phyloP scores from a whole-genome alignment of 2,888 invertebrate species.

The Gymnosoma rotundatum region DNA sequence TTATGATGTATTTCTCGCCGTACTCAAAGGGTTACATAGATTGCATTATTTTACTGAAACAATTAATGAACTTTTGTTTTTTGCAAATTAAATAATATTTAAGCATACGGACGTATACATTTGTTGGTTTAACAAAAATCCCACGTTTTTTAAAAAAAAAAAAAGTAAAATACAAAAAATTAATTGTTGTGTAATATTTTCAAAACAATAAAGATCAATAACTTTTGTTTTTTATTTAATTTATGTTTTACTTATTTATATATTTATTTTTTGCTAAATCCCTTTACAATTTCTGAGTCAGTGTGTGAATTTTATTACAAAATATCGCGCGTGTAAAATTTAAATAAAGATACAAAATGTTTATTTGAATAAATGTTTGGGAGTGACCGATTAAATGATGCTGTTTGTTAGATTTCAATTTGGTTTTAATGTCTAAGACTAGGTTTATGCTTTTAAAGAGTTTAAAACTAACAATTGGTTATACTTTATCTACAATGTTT shows the following conservation, averaged over 20 bases:
- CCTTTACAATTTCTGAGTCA: background rate
- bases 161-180: conserved; percentile 13
- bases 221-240: conserved; percentile 15
- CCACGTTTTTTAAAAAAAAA: conserved; percentile 22
- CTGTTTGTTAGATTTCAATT: too few species aligned
- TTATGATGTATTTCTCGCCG: too few species aligned
- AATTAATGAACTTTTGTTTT: too few species aligned
- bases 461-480: background rate
- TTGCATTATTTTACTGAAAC: too few species aligned
- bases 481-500: too few species aligned
- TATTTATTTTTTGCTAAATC: conserved; percentile 13
- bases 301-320: conserved; percentile 55
- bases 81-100: conserved; percentile 9
- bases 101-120: background rate
- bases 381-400: too few species aligned
- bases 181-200: conserved; percentile 37
- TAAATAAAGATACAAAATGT: background rate
- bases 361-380: conserved; percentile 15
- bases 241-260: background rate
- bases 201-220: conserved; percentile 45
- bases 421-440: too few species aligned
- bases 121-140: background rate
- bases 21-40: too few species aligned
- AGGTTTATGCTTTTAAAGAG: too few species aligned
- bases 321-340: conserved; percentile 57